Base-by-base conservation (phyloP, 35 echinoderm and acorn worm species). In the Antedon bifida region DNA sequence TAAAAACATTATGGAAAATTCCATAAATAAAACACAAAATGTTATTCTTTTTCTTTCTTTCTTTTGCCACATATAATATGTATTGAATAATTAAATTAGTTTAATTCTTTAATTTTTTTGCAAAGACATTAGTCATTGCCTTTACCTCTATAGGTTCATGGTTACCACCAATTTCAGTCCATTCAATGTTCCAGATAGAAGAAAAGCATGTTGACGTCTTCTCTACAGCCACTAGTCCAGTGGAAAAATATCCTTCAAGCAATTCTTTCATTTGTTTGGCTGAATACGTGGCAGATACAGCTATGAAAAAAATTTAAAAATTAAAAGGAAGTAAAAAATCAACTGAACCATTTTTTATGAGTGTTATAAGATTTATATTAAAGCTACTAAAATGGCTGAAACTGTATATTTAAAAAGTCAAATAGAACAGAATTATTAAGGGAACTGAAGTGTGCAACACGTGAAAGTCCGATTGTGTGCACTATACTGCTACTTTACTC, bases 91-190 rank as follows among this genome's bases (percentile, higher is more conserved):
- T 32, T 11, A 9, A 0, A 31, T n/a, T 77, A 5, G 31, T 5
- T 79, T 17, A 35, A 33, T 33, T 21, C n/a, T 31, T 3, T 77
- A 34, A 35, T 73, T 8, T 30, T 31, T 44, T 30, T 73, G 21
- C n/a, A n/a, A n/a, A n/a, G n/a, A n/a, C n/a, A n/a, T n/a, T n/a
- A n/a, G n/a, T n/a, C n/a, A n/a, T n/a, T n/a, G n/a, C n/a, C n/a
- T 73, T 91, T 55, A 91, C 89, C 85, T 87, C 80, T 13, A 91
- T 26, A 0, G 84, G 45, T 55, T 83, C 85, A 79, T 91, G 89
- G 73, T 81, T 74, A 3, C 89, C 89, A 34, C 89, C 89, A 28
- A 83, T 90, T 28, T 46, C 39, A 23, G 75, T 78, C 75, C 86
- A 91, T 39, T 91, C 89, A 0, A 91, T 39, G 3, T 84, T 35